Percentiles rank a stretch among this genome's conserved stretches.
These are phyloP conservation scores for Crax fasciolata DNA, from an alignment of 2,797 vertebrate genomes.

Conservation along the genomic window DNA sequence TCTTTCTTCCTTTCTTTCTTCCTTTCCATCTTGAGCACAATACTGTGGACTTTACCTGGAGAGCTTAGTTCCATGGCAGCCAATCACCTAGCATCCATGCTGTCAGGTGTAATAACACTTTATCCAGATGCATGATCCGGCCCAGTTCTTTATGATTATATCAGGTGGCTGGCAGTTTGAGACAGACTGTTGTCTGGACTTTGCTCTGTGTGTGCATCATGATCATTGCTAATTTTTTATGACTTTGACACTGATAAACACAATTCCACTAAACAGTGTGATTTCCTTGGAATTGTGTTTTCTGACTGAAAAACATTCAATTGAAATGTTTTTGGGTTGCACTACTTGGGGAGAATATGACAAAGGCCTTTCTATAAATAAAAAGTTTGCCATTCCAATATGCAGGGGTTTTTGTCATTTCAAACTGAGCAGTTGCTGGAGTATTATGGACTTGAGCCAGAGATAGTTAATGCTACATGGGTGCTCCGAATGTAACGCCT, in stretches of 20 bases:
- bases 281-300: constrained; percentile 30
- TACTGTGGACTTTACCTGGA: neutral
- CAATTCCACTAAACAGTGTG: neutral
- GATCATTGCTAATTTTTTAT: neutral
- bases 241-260: neutral
- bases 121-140: neutral
- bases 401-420: constrained; percentile 81
- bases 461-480: constrained; percentile 75
- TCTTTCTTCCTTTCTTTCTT: neutral
- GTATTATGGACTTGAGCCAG: constrained; percentile 86
- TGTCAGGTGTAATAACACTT: neutral
- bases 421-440: constrained; percentile 87
- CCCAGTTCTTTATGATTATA: neutral
- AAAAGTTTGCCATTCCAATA: neutral
- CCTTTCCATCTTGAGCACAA: neutral
- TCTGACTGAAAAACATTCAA: constrained; percentile 4
- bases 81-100: neutral
- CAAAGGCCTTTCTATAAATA: constrained; percentile 43
- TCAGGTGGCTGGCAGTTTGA: neutral
- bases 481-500: no score
- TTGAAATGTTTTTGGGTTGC: constrained; percentile 54
- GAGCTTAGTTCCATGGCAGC: neutral
- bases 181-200: constrained; percentile 1
- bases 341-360: constrained; percentile 4
- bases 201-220: neutral